Base-by-base conservation (phyloP, 2,797 vertebrate species). In the Gymnothorax reevesii region DNA sequence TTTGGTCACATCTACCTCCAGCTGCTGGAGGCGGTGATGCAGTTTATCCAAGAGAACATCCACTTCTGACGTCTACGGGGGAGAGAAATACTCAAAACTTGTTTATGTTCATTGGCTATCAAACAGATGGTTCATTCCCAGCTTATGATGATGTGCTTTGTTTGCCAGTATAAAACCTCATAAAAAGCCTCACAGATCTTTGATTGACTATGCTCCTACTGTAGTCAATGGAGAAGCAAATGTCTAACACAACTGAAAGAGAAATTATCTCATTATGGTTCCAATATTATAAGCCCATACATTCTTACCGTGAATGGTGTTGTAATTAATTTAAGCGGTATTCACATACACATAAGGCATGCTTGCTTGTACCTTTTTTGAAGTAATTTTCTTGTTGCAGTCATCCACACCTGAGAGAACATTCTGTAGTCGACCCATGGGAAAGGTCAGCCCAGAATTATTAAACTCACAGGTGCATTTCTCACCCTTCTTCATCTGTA, bases 21-120 rank as follows among this genome's bases (percentile, higher is more conserved):
- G 92, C 86, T 91, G 90, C 0, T 89, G 88, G 83, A 96, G 57
- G n/a, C 94, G 94, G 0, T 82, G 87, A 33, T 94, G 87, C 87
- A 96, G 82, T 4, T 57, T n/a, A 73, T 22, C 83, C 27, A 86
- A 15, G 42, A 79, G 75, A 79, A 79, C 52, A 49, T 79, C 42
- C 75, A 79, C 75, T 13, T 79, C 75, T 79, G 75, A 49, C 75
- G 52, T 79, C 75, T 79, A 52, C n/a, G 6, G 17, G 17, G 75
- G 20, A 79, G 22, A 79, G 13, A 27, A 2, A 27, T 71, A 71
- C 12, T 25, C 66, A 25, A 64, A 64, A 64, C 60, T n/a, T 17
- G 3, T 22, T 3, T 64, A 66, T 66, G 64, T 25, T 25, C 17
- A 66, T n/a, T 66, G 64, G 7, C 22, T n/a, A 66, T 9, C 22